Evolutionary conservation across 2,113 vertebrate species (phyloP).

Genomic region (Thermophis baileyi): DNA sequence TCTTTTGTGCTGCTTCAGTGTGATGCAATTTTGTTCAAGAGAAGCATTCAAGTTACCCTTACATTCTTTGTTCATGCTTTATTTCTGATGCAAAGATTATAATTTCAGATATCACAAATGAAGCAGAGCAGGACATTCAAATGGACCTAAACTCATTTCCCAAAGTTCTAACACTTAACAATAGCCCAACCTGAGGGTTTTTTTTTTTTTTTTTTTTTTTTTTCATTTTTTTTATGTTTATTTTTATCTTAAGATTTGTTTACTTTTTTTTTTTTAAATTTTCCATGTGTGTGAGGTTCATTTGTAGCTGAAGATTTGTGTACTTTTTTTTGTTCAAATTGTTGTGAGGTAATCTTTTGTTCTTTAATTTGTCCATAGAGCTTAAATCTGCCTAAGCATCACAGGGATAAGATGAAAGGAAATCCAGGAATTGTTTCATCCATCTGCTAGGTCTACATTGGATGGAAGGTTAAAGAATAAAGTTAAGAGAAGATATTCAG

Average conservation of each 20-base stretch:
- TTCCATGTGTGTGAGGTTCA: neutral
- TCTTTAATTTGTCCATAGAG: neutral
- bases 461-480: rapidly evolving
- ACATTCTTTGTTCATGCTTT: neutral
- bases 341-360: neutral
- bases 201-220: neutral
- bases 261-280: neutral
- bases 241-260: too few relatives aligned
- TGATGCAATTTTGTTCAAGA: neutral
- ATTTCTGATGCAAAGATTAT: neutral
- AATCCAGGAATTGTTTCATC: neutral
- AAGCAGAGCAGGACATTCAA: neutral
- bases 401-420: neutral
- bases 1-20: neutral
- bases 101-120: neutral
- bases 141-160: neutral
- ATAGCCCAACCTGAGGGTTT: neutral
- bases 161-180: neutral
- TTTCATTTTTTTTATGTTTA: too few relatives aligned
- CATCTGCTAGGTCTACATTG: neutral
- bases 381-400: neutral
- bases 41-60: neutral
- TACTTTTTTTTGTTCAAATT: neutral
- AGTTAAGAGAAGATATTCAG: neutral
- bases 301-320: neutral